These are phyloP conservation scores for Crepidodera aurea DNA, from an alignment of 2,888 invertebrate genomes.

Conservation along the genomic window DNA sequence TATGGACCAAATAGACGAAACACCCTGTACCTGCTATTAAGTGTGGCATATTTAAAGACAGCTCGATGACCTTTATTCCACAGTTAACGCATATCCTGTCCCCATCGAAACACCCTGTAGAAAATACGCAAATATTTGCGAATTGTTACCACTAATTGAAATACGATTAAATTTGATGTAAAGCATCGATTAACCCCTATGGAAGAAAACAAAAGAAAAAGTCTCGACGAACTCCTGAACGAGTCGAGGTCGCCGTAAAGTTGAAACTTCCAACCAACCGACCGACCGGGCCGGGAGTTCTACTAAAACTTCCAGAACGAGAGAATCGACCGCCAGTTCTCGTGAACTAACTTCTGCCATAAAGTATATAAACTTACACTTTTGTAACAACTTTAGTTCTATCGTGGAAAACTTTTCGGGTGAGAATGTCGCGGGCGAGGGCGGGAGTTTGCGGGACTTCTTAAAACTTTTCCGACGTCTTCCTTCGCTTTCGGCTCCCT, in stretches of 20 bases:
- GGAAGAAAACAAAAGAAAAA: conserved; percentile 10
- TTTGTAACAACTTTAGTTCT: conserved; percentile 63
- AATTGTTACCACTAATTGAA: no score
- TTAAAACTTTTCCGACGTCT: conserved; percentile 55
- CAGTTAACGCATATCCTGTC: no score
- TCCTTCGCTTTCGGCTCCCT: conserved; percentile 11
- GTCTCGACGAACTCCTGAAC: background rate
- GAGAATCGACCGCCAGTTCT: conserved; percentile 36
- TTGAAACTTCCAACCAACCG: conserved; percentile 4
- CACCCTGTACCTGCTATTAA: no score
- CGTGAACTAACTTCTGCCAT: conserved; percentile 62
- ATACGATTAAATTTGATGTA: no score
- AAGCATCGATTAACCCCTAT: conserved; percentile 8
- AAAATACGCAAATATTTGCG: no score
- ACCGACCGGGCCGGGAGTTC: conserved; percentile 13
- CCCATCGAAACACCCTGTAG: no score
- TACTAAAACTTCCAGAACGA: conserved; percentile 10
- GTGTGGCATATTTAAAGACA: no score
- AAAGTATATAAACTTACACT: conserved; percentile 64
- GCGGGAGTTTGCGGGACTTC: conserved; percentile 41
- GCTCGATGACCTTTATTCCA: no score
- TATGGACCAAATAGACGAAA: no score
- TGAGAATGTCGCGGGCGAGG: conserved; percentile 47
- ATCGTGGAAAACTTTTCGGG: conserved; percentile 54
- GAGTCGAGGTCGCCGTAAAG: conserved; percentile 16